phyloP scores from a whole-genome alignment of 2,113 vertebrate genomes.

The Thryonomys swinderianus region DNA sequence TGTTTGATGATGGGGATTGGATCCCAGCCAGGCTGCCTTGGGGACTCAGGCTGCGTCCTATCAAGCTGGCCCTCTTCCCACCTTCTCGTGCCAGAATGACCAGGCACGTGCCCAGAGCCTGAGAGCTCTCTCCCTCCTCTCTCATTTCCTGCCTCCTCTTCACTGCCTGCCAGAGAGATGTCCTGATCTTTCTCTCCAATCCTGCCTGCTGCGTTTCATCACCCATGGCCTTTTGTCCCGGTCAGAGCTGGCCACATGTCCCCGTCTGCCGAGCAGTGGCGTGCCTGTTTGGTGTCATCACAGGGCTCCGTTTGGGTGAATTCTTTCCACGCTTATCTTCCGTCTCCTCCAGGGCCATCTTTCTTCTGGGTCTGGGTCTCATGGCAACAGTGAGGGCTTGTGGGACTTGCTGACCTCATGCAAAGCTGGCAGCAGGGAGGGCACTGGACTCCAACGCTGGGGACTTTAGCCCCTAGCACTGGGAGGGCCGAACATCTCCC shows the following conservation, averaged over 20 bases:
- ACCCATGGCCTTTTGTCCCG: too few species aligned
- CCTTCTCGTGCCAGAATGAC: not conserved
- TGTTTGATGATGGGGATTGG: not conserved
- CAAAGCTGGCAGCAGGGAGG: not conserved
- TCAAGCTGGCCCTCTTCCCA: not conserved
- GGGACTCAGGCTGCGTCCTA: not conserved
- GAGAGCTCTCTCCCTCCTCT: not conserved
- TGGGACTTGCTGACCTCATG: not conserved
- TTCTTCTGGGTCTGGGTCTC: not conserved
- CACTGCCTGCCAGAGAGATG: not conserved
- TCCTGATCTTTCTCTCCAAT: not conserved
- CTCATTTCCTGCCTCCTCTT: not conserved
- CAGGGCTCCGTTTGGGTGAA: not conserved
- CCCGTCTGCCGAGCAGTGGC: not conserved
- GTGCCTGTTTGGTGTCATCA: not conserved
- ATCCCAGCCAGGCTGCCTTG: accelerated
- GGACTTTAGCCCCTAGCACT: not conserved
- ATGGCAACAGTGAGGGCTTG: not conserved
- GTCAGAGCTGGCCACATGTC: too few species aligned
- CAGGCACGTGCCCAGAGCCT: not conserved
- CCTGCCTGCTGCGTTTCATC: not conserved
- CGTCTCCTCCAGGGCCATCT: not conserved
- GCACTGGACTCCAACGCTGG: not conserved
- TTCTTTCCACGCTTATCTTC: not conserved
- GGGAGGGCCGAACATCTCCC: not conserved